Base-by-base conservation (phyloP, 2,113 vertebrate species). In the Baryphthengus martii region DNA sequence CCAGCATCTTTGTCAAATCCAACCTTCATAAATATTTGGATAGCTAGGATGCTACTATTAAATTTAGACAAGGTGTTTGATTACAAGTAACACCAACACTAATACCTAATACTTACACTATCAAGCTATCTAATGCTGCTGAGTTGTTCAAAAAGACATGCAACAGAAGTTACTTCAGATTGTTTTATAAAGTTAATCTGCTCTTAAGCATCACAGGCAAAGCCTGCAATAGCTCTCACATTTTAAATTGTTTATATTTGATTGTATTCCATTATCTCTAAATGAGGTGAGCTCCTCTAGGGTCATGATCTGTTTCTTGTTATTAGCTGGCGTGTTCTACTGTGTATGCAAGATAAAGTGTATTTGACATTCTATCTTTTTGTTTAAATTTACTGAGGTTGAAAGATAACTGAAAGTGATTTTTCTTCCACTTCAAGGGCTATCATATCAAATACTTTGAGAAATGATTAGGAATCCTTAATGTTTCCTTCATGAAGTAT, bases 241-340 rank as follows among this genome's bases (percentile, higher is more conserved):
- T 89, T 87, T 95, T 24, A 59, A 87, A 91, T 40, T 95, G 85
- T 94, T 97, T 94, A 93, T 94, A 58, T 75, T 78, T 95, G 19
- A 89, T 71, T 72, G 25, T 88, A 72, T 75, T 75, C 56, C 56
- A 68, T 84, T 97, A 95, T 95, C 95, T 95, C 90, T 90, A 84
- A 97, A 96, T 94, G 80, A 97, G 83, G 78, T 94, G 90, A 89
- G 84, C 70, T 96, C 68, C 80, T 95, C 61, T 70, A 86, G 68
- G 86, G 83, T 91, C 50, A 31, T 31, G 55, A 84, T 92, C 93
- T 95, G 75, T 62, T 94, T 68, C 89, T 84, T 91, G 86, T 93
- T 94, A 82, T 62, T 88, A 89, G 63, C 39, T 94, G 88, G 37
- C 18, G 4, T 93, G 84, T 86, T 86, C 75, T 56, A 53, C 85